Percentiles rank a stretch among this genome's conserved stretches.
These are phyloP conservation scores for Ephestia elutella DNA, from an alignment of 1,140 invertebrate genomes.

Conservation along the genomic window DNA sequence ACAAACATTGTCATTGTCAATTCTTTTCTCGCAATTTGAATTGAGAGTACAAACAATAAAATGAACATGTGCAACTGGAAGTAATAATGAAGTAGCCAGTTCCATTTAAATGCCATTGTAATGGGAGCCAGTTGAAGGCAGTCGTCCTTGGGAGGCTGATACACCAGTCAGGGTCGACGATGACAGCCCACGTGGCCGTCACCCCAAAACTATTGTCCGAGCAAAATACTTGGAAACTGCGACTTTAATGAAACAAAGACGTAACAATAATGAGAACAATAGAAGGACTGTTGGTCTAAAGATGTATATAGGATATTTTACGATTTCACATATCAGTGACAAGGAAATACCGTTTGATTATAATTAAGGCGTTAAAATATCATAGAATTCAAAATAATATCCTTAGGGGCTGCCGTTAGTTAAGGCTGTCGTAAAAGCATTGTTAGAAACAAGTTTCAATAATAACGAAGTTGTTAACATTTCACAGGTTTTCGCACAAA, in stretches of 20 bases:
- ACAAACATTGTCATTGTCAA: too few species aligned
- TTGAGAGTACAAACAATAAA: too few species aligned
- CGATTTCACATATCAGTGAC: background rate
- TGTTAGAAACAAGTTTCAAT: background rate
- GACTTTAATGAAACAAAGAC: background rate
- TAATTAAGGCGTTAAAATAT: background rate
- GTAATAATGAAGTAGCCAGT: too few species aligned
- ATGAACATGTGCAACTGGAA: too few species aligned
- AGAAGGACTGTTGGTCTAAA: background rate
- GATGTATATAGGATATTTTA: background rate
- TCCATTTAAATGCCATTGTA: background rate
- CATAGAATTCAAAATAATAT: background rate
- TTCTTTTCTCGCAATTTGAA: too few species aligned
- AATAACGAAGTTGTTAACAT: background rate
- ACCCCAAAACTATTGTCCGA: background rate
- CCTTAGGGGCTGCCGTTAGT: too few species aligned
- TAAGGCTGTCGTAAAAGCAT: background rate
- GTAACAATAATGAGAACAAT: background rate
- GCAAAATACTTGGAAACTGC: background rate
- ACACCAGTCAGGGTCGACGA: background rate
- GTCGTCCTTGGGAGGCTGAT: background rate
- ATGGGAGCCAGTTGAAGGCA: background rate
- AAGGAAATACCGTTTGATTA: too few species aligned
- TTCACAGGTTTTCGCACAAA: background rate
- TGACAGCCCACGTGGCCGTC: background rate